Conservation (phyloP, 64 coral and sea anemone genomes). For the Montipora sp. region DNA sequence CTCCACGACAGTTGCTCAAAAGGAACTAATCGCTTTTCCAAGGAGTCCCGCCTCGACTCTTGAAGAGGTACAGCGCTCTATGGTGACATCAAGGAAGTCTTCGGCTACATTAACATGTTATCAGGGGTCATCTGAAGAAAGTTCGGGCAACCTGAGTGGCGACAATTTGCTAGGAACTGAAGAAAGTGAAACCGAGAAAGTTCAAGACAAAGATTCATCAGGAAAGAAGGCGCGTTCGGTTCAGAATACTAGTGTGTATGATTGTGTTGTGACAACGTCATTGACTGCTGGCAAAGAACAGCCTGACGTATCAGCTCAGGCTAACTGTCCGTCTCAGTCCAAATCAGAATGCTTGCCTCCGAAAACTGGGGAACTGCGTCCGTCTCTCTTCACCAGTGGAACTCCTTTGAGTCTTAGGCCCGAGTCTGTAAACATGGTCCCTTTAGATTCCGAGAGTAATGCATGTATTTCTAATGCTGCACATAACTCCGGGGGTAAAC, state of each 20-base stretch:
- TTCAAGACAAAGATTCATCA: neutral
- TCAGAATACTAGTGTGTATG: neutral
- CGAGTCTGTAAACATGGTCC: neutral
- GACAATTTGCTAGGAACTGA: neutral
- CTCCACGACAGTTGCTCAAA: neutral
- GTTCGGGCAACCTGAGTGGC: neutral
- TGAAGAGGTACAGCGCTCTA: neutral
- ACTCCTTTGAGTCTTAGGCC: neutral
- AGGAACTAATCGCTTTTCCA: neutral
- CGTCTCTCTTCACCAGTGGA: neutral
- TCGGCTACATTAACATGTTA: neutral
- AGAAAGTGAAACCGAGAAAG: neutral
- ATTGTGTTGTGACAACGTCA: neutral
- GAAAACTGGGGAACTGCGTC: neutral
- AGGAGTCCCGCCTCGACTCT: neutral
- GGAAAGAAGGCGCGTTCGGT: neutral
- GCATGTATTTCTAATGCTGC: neutral
- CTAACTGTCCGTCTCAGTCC: neutral
- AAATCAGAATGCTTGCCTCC: neutral
- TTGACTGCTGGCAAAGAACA: neutral
- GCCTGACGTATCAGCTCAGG: neutral
- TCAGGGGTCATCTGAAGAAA: neutral
- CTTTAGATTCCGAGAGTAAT: neutral
- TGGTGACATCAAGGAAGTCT: neutral
- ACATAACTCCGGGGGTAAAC: too few species aligned